phyloP scores from a whole-genome alignment of 2,888 invertebrate genomes.

The Piscicola geometra region DNA sequence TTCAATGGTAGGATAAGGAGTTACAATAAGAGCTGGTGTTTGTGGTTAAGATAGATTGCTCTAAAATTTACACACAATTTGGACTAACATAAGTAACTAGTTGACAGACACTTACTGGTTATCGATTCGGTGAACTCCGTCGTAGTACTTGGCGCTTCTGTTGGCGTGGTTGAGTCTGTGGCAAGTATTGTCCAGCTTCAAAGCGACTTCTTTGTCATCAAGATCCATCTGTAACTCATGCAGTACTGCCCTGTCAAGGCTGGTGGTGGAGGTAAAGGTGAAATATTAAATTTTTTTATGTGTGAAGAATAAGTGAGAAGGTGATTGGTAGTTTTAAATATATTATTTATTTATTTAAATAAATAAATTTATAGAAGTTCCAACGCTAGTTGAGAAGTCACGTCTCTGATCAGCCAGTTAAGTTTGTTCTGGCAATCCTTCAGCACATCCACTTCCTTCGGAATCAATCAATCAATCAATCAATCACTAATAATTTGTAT shows the following conservation, averaged over 20 bases:
- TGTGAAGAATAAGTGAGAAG: no score
- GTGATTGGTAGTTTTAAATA: neutral
- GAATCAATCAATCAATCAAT: no score
- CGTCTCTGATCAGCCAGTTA: slow-evolving; percentile 60
- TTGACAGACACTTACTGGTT: slow-evolving; percentile 50
- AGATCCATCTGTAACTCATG: slow-evolving; percentile 84
- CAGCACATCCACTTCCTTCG: slow-evolving; percentile 72
- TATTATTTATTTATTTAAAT: neutral
- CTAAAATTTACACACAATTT: neutral
- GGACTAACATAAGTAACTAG: no score
- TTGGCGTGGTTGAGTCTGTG: slow-evolving; percentile 53
- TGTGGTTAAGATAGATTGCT: neutral
- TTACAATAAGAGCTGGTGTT: neutral
- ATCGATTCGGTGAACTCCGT: slow-evolving; percentile 54
- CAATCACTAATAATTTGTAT: no score
- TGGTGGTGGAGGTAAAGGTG: no score
- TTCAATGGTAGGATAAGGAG: neutral
- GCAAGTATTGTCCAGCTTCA: slow-evolving; percentile 53
- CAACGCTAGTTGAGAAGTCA: slow-evolving; percentile 54
- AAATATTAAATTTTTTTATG: no score
- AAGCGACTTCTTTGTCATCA: slow-evolving; percentile 66
- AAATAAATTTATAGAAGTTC: slow-evolving; percentile 28
- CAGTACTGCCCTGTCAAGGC: slow-evolving; percentile 56
- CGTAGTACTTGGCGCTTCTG: slow-evolving; percentile 53
- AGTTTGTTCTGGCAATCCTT: slow-evolving; percentile 74